Conservation (phyloP, 2,113 vertebrate species). For the Alligator sinensis region DNA sequence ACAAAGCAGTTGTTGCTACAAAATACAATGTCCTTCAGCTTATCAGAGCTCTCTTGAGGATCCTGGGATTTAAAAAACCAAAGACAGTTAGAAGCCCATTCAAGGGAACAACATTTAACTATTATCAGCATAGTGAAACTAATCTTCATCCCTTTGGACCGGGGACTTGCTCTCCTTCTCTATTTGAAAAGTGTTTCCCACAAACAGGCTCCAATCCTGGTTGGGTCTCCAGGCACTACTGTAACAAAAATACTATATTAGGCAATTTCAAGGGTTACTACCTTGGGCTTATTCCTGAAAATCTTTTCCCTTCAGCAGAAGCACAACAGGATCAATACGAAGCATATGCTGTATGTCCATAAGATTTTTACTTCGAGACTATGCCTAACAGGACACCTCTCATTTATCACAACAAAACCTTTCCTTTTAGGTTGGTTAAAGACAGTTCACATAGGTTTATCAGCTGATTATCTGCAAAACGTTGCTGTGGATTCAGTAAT, state of each 20-base stretch:
- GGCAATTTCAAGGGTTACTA: constrained; percentile 30
- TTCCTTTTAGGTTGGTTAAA: constrained; percentile 38
- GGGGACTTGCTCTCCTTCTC: neutral
- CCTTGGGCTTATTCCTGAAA: constrained; percentile 27
- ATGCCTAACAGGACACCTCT: neutral
- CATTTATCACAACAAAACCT: constrained; percentile 7
- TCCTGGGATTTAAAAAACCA: constrained; percentile 71
- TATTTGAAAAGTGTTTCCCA: constrained; percentile 24
- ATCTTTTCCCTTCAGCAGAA: constrained; percentile 23
- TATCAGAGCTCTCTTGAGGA: constrained; percentile 77
- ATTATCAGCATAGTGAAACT: neutral
- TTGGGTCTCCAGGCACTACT: neutral
- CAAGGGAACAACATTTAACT: neutral
- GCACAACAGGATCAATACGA: constrained; percentile 36
- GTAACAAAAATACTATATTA: constrained; percentile 62
- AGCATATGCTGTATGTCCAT: constrained; percentile 28
- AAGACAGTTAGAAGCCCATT: constrained; percentile 1
- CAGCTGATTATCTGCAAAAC: constrained; percentile 37
- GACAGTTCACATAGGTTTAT: constrained; percentile 26
- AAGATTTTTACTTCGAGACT: neutral
- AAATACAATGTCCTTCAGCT: constrained; percentile 87
- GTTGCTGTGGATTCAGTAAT: neutral
- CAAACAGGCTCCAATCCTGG: neutral
- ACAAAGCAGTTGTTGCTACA: constrained; percentile 94
- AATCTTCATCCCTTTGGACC: neutral